Evolutionary conservation across 2,888 invertebrate genomes (phyloP).

Genomic region (Lochmaea capreae): DNA sequence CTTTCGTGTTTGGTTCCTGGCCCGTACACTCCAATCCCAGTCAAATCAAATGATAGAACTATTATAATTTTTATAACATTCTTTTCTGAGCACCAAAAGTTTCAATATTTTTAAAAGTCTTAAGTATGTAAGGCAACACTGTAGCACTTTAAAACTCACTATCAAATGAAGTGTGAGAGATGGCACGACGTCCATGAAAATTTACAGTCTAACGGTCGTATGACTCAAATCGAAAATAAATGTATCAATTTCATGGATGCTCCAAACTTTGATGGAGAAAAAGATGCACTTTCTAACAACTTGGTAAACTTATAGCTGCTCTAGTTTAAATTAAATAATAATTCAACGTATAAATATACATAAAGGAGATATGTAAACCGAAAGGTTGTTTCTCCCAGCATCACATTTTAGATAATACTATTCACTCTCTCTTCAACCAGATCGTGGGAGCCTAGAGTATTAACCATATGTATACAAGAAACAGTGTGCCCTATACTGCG

Average conservation of each 20-base stretch:
- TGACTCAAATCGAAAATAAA: constrained; percentile 58
- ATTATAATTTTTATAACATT: too few relatives aligned
- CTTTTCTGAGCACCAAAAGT: too few relatives aligned
- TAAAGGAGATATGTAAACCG: constrained; percentile 34
- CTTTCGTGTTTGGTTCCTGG: too few relatives aligned
- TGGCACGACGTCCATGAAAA: constrained; percentile 60
- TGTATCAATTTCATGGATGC: constrained; percentile 59
- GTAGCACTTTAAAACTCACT: constrained; percentile 56
- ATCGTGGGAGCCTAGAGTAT: constrained; percentile 63
- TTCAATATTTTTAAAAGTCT: background rate
- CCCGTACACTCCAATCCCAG: too few relatives aligned
- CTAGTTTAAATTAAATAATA: background rate
- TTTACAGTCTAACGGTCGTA: constrained; percentile 61
- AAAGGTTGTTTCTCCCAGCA: constrained; percentile 26
- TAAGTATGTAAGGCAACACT: constrained; percentile 32
- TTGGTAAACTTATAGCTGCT: constrained; percentile 29
- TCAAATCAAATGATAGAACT: too few relatives aligned
- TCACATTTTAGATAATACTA: constrained; percentile 40
- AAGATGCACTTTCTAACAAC: constrained; percentile 54
- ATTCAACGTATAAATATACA: constrained; percentile 43
- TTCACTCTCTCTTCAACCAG: constrained; percentile 51
- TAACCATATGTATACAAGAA: constrained; percentile 62
- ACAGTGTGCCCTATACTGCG: constrained; percentile 9
- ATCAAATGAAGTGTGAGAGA: constrained; percentile 64
- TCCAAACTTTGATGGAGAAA: constrained; percentile 44